Evolutionary conservation across 1,140 invertebrate species (phyloP), one percentile per base, ranked within the genome.

Genomic region (Drosophila nasuta): DNA sequence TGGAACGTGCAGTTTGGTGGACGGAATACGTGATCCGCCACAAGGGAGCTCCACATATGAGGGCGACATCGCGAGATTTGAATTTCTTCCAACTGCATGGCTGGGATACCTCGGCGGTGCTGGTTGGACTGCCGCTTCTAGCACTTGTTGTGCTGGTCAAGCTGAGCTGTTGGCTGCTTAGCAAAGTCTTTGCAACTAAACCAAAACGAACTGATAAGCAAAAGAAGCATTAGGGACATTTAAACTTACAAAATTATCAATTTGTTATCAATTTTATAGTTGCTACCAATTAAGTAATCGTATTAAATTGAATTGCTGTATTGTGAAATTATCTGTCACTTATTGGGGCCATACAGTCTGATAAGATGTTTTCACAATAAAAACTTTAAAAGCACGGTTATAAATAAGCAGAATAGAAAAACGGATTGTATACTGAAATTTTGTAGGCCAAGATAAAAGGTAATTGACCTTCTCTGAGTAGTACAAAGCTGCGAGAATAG

Each of bases 1-100:
- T 96, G 64, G 94, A 96, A 33, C 95, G 94, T 0, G 95, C 95
- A 0, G 93, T 95, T 0, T 96, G 94, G 93, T 96, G 96, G 95
- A 93, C 94, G 0, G 96, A 97, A 82, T 95, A 96, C 70, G 93
- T 96, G 0, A 93, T 94, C 0, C 93, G 93, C n/a, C 93, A 95
- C 63, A 85, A 91, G 28, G 92, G 92, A 1, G 92, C 92, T 1
- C 60, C 82, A 0, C 81, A 91, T 38, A 63, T 93, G 66, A 69
- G 82, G 0, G 67, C 81, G 1, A 15, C 77, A 0, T 69, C 88
- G 20, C 51, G 76, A 1, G 75, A 92, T 52, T 54, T 92, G 8
- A 85, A 52, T 62, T 85, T 70, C 13, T 38, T 91, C 52, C 93
- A 95, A 75, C 94, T 94, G 46, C 93, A 94, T 52, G 88, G 94